Percentiles rank a stretch among this genome's conserved stretches.
phyloP scores from a whole-genome alignment of 2,113 vertebrate genomes.

The Oophaga pumilio region DNA sequence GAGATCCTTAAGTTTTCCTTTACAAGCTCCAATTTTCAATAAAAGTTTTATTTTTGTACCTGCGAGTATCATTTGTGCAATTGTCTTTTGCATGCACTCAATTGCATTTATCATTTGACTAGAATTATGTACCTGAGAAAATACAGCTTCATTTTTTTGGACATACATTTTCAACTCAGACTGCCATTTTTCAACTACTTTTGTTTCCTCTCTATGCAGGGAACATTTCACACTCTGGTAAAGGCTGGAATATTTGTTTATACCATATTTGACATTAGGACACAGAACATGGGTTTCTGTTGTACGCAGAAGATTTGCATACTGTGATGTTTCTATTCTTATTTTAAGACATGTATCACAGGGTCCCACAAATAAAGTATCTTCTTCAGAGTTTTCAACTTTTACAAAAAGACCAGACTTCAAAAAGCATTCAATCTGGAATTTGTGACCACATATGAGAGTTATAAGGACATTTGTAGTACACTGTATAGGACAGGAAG shows the following conservation, averaged over 20 bases:
- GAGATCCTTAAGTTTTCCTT: background rate
- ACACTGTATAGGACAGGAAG: background rate
- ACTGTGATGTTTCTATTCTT: background rate
- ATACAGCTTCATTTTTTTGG: background rate
- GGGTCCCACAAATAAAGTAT: background rate
- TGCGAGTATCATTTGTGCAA: background rate
- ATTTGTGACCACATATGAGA: background rate
- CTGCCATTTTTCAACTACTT: background rate
- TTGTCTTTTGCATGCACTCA: background rate
- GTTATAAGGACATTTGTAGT: background rate
- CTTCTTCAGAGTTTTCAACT: background rate
- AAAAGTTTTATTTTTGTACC: background rate
- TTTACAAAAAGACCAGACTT: background rate
- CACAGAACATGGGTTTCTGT: background rate
- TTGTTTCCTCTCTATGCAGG: background rate
- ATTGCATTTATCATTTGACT: background rate
- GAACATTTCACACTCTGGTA: background rate
- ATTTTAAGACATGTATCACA: background rate
- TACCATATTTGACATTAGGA: too few relatives aligned
- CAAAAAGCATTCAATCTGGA: background rate
- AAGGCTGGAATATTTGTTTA: background rate
- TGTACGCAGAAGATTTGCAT: background rate
- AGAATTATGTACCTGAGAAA: background rate
- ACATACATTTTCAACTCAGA: background rate
- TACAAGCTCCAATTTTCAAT: background rate